A percentile compares a stretch with the other conserved stretches of the same genome.
Evolutionary conservation across 2,888 invertebrate species (phyloP).

Genomic region (Diaperis boleti): DNA sequence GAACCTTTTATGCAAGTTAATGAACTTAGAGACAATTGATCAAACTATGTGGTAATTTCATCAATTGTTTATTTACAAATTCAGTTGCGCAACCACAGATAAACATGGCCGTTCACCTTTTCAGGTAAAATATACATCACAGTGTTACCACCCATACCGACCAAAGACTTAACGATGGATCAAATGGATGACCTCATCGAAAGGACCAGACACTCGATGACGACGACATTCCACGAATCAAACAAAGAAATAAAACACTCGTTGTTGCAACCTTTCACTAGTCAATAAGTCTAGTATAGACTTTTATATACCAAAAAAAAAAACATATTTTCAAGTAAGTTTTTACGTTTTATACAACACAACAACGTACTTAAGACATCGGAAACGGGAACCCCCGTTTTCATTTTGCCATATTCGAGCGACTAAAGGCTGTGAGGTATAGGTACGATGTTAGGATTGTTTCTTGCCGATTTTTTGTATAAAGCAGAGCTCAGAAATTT

Average conservation of each 20-base stretch:
- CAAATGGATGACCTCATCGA: constrained; percentile 80
- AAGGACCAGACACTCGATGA: constrained; percentile 77
- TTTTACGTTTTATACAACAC: constrained; percentile 59
- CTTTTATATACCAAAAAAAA: constrained; percentile 64
- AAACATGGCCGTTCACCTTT: no score
- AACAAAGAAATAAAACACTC: constrained; percentile 72
- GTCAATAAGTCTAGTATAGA: constrained; percentile 69
- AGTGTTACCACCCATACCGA: constrained; percentile 82
- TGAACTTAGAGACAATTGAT: no score
- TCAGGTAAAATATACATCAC: constrained; percentile 81
- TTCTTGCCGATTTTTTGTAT: constrained; percentile 14
- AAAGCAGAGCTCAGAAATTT: constrained; percentile 5
- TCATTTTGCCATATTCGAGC: constrained; percentile 14
- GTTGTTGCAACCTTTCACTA: constrained; percentile 48
- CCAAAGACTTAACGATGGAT: constrained; percentile 76
- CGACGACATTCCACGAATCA: constrained; percentile 75
- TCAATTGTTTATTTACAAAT: background rate
- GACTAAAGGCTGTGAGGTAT: constrained; percentile 31
- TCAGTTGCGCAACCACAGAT: no score
- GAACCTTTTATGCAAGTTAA: no score
- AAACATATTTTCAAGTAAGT: constrained; percentile 3
- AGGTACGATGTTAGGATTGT: constrained; percentile 18
- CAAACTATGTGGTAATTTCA: no score
- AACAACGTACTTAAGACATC: constrained; percentile 23
- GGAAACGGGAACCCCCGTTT: constrained; percentile 4